Evolutionary conservation across 1,140 invertebrate genomes (phyloP).

Genomic region (Adelges cooleyi): DNA sequence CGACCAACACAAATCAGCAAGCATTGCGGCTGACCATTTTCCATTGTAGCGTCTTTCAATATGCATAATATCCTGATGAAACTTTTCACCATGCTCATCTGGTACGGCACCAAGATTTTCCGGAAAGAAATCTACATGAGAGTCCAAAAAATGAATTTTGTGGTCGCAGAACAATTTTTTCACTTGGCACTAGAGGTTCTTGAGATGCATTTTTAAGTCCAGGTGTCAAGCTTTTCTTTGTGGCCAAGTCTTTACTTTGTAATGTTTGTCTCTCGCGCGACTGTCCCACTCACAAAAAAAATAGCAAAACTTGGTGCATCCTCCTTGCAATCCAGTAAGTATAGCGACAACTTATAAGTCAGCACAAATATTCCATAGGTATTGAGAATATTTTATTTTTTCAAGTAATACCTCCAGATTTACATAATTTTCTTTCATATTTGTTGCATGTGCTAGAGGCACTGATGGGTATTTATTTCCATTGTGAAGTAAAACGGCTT

Average conservation of each 20-base stretch:
- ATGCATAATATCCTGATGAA: neutral
- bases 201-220: too few relatives aligned
- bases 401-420: neutral
- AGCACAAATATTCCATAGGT: neutral
- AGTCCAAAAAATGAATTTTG: too few relatives aligned
- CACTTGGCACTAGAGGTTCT: too few relatives aligned
- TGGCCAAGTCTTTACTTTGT: too few relatives aligned
- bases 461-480: slow-evolving; percentile 14
- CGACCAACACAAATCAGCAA: neutral
- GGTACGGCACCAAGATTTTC: neutral
- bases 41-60: neutral
- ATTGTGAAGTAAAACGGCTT: slow-evolving; percentile 27
- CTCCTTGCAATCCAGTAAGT: neutral
- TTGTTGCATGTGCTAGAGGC: slow-evolving; percentile 9
- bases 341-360: neutral
- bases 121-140: too few relatives aligned
- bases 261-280: too few relatives aligned
- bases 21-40: neutral
- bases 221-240: too few relatives aligned
- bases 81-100: neutral
- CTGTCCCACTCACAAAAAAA: neutral
- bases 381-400: neutral
- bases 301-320: neutral
- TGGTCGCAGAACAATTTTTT: too few relatives aligned
- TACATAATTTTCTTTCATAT: slow-evolving; percentile 19